Evolutionary conservation across 2,797 vertebrate species (phyloP), one percentile per base, ranked within the genome.

Genomic region (Danio albolineatus): DNA sequence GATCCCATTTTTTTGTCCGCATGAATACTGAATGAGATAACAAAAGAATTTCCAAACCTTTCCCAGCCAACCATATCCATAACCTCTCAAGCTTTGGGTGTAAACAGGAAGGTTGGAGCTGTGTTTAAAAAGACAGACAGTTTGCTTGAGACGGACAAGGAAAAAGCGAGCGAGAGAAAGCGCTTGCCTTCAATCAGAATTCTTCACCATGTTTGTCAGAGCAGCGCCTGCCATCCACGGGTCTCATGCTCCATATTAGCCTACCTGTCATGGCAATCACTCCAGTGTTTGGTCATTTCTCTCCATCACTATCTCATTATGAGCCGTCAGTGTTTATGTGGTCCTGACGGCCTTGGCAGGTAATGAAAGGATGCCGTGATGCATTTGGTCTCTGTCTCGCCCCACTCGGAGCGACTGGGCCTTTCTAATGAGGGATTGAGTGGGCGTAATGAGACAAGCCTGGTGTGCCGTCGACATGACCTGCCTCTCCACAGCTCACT

Each of bases 231-330:
- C 14, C 49, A 77, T 80, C 80, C 66, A 43, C 51, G 41, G 81
- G 80, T 81, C 64, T 57, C 79, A 80, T 83, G 64, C 74, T 71
- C 77, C 48, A 77, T 49, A 84, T 88, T 85, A 67, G 78, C 73
- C 70, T 76, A 76, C 67, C 84, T 86, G 87, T 85, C 83, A 88
- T 51, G 73, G 84, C 85, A 85, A 87, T 87, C 81, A 82, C 72
- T 79, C 73, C 73, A 65, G 36, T 86, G 78, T 86, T 79, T 87
- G 85, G 82, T 85, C 84, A 85, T 84, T 73, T 69, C 78, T 83
- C 64, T 83, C 74, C 81, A 85, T 80, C 80, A 84, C 85, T 69
- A 82, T 78, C 79, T 88, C 79, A 89, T 89, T 87, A 83, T 82
- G 80, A 88, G 86, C 75, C 78, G 85, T 72, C 84, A 81, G 69